Percentiles rank a stretch among this genome's conserved stretches.
Conservation (phyloP, 1,140 invertebrate species). For the Zaprionus taronus region DNA sequence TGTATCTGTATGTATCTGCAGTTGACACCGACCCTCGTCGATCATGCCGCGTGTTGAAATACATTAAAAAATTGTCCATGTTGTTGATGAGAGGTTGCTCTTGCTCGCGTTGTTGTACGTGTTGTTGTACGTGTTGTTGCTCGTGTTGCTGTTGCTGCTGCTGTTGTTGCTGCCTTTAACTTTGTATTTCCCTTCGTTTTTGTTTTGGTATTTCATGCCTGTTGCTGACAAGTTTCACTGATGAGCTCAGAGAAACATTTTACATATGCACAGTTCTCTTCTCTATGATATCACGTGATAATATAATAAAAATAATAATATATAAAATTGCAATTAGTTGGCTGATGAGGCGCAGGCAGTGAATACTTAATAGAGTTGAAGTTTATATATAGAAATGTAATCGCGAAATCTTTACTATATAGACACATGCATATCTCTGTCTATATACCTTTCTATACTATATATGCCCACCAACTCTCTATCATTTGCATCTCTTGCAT, state of each 20-base stretch:
- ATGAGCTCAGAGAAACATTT: conserved; percentile 62
- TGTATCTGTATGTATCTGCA: conserved; percentile 11
- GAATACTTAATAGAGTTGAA: background rate
- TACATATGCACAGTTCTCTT: conserved; percentile 45
- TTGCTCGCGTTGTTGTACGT: conserved; percentile 3
- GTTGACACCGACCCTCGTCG: conserved; percentile 45
- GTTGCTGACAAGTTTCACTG: conserved; percentile 41
- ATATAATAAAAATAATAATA: conserved; percentile 1
- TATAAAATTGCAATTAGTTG: conserved; percentile 24
- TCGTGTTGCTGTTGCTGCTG: conserved; percentile 7
- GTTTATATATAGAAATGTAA: background rate
- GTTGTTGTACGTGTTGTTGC: background rate
- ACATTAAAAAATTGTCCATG: conserved; percentile 40
- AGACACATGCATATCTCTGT: background rate
- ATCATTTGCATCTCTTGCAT: conserved; percentile 13
- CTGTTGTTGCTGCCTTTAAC: conserved; percentile 12
- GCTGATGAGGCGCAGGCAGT: background rate
- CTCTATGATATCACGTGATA: conserved; percentile 56
- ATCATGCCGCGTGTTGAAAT: conserved; percentile 48
- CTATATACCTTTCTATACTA: background rate
- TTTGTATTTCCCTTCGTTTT: conserved; percentile 10
- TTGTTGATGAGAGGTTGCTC: conserved; percentile 3
- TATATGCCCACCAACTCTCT: background rate
- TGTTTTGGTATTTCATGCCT: conserved; percentile 13
- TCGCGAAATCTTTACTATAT: background rate